These are phyloP conservation scores for Tenthredo livida DNA, from an alignment of 2,888 invertebrate genomes.

Conservation along the genomic window DNA sequence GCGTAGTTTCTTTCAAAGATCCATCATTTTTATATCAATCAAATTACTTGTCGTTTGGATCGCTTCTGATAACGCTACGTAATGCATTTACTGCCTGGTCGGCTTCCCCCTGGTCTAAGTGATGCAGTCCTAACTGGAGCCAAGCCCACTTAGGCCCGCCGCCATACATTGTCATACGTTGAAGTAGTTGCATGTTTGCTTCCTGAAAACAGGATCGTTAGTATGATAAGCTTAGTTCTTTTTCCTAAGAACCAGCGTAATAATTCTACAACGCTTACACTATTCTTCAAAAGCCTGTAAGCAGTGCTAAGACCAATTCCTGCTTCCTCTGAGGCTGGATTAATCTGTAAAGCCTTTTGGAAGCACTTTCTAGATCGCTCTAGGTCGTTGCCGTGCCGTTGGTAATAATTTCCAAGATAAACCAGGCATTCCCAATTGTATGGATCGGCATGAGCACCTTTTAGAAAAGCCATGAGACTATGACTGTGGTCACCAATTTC, in stretches of 20 bases:
- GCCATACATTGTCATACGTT: constrained; percentile 79
- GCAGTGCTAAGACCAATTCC: constrained; percentile 88
- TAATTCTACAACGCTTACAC: constrained; percentile 75
- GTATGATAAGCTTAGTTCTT: not conserved
- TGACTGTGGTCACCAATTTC: constrained; percentile 81
- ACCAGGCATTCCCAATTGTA: constrained; percentile 87
- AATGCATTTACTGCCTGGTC: constrained; percentile 88
- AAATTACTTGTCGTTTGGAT: constrained; percentile 84
- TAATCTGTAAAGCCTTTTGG: constrained; percentile 89
- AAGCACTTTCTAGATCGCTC: constrained; percentile 90
- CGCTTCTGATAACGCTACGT: constrained; percentile 85
- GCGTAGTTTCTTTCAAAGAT: not conserved
- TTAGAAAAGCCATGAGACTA: constrained; percentile 83
- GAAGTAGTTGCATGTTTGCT: constrained; percentile 83
- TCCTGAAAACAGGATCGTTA: constrained; percentile 75
- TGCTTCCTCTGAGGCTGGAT: constrained; percentile 84
- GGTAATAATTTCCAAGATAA: constrained; percentile 88
- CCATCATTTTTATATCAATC: not conserved
- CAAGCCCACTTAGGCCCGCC: constrained; percentile 87
- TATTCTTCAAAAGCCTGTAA: constrained; percentile 85
- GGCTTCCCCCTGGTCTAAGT: constrained; percentile 86
- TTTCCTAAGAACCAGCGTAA: too few species aligned
- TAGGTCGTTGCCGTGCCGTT: constrained; percentile 82
- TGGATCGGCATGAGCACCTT: constrained; percentile 84
- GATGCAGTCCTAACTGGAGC: constrained; percentile 91